A percentile compares a stretch with the other conserved stretches of the same genome.
Conservation (phyloP, 1,140 invertebrate genomes). For the Lanistes nyassanus region DNA sequence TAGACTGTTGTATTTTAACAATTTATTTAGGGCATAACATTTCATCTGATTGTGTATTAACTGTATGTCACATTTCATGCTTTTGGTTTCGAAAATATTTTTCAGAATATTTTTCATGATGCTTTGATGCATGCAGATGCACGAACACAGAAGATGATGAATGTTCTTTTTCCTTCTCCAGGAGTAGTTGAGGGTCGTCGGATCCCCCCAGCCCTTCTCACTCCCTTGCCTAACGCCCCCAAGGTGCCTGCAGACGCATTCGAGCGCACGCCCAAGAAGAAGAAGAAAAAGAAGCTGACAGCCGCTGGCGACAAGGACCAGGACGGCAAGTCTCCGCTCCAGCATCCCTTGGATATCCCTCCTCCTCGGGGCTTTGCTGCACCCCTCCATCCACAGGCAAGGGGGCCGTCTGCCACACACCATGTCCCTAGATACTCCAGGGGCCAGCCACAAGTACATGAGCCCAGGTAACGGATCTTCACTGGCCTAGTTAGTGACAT, state of each 20-base stretch:
- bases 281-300: constrained; percentile 50
- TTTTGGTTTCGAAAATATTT: neutral
- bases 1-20: neutral
- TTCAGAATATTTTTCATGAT: neutral
- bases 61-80: neutral
- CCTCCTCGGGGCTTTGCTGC: constrained; percentile 55
- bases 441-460: constrained; percentile 48
- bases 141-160: neutral
- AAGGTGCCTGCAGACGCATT: constrained; percentile 41
- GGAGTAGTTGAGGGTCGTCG: constrained; percentile 53
- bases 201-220: constrained; percentile 52
- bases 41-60: neutral
- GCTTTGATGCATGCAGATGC: neutral
- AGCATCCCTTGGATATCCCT: constrained; percentile 46
- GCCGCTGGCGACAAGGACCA: constrained; percentile 41
- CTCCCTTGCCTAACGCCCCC: constrained; percentile 57
- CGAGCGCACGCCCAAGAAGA: constrained; percentile 45
- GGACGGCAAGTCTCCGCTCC: constrained; percentile 47
- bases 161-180: constrained; percentile 13
- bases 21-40: neutral
- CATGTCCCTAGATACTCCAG: constrained; percentile 52
- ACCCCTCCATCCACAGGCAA: constrained; percentile 53
- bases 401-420: constrained; percentile 36
- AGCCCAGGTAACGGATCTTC: constrained; percentile 38
- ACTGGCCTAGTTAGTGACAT: too few species aligned